These are phyloP conservation scores for Eilema sororculum DNA, from an alignment of 2,888 invertebrate genomes.

Conservation along the genomic window DNA sequence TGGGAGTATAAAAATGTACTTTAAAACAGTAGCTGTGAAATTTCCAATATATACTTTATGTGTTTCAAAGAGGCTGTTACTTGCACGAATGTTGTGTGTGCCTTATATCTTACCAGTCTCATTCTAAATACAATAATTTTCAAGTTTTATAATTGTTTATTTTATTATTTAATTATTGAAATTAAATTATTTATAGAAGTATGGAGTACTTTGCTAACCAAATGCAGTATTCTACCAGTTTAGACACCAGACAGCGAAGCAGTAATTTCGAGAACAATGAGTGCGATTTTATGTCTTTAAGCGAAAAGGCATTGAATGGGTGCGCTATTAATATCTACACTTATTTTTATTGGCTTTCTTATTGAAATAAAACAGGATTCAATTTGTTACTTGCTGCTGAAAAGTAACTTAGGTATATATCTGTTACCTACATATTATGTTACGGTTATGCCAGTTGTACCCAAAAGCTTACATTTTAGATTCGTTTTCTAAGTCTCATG, in stretches of 20 bases:
- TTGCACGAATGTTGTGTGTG: neutral
- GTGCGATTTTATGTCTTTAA: neutral
- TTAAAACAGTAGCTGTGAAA: neutral
- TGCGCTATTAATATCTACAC: neutral
- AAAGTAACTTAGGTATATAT: too few species aligned
- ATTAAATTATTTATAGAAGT: neutral
- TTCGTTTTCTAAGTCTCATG: too few species aligned
- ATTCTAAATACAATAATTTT: slow-evolving; percentile 2
- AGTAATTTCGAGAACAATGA: neutral
- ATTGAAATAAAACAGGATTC: too few species aligned
- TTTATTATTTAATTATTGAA: too few species aligned
- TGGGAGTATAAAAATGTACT: neutral
- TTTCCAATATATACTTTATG: neutral
- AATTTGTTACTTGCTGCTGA: too few species aligned
- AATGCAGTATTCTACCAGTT: neutral
- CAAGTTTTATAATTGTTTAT: neutral
- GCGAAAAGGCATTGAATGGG: neutral
- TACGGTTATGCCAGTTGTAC: too few species aligned
- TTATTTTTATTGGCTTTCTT: neutral
- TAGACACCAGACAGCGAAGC: neutral
- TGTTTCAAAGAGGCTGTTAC: neutral
- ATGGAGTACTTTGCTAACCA: neutral
- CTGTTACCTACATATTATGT: too few species aligned
- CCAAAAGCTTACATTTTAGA: too few species aligned
- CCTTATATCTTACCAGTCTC: neutral